Base-by-base conservation (phyloP, 2,113 vertebrate genomes). In the Motacilla alba region DNA sequence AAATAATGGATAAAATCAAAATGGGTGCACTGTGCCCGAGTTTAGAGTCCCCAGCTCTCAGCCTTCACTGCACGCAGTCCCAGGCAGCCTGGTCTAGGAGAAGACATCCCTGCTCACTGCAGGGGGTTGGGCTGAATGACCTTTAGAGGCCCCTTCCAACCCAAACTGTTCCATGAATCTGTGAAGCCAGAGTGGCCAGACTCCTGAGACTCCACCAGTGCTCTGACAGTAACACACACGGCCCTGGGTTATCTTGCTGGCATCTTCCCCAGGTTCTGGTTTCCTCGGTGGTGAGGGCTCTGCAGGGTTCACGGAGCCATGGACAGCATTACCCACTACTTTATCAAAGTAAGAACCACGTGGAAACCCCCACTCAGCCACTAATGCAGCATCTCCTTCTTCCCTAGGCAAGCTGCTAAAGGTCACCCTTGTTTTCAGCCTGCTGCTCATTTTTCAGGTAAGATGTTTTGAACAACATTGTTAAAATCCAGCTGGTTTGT, bases 361-460 rank as follows among this genome's bases (percentile, higher is more conserved):
- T 26, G 68, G 73, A 86, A 90, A 75, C 3, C 60, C 47, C 64
- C 55, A 3, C 17, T 9, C 11, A 60, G 27, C n/a, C 28, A 33
- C 72, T 46, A 87, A 96, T 66, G 15, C n/a, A 8, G 20, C 21
- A 22, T 84, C 62, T 95, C 74, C 75, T 95, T 58, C 74, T 95
- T 60, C 75, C 74, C 26, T 20, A 97, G 97, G 86, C 53, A 95
- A 90, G 59, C 89, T 47, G 44, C 10, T 96, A 37, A 94, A 87
- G 82, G 66, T 70, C 79, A 50, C 12, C 56, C 33, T 96, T 52
- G 56, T 81, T 68, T 84, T 96, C 91, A 87, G 93, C 87, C 88
- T 97, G 46, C 92, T 52, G 1, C 77, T 97, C 1, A 3, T 97
- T 74, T 93, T 95, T 80, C 96, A 97, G 97, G 97, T 97, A 96